Conservation (phyloP, 2,888 invertebrate species). For the Odontothrips loti region DNA sequence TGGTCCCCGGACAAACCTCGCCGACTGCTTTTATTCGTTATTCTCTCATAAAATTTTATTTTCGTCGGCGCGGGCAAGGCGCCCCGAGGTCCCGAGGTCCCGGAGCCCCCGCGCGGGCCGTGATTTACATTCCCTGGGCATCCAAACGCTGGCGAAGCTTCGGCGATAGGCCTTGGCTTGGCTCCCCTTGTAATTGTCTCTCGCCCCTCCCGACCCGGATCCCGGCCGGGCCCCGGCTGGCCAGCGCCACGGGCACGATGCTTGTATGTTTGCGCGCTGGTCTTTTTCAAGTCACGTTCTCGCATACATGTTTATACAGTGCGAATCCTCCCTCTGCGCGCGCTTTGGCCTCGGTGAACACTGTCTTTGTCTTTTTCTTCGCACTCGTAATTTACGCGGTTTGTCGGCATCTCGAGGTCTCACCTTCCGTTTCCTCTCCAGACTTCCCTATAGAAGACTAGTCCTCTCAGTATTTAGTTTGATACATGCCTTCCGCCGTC, state of each 20-base stretch:
- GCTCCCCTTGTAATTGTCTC: slow-evolving; percentile 18
- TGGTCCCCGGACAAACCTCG: not conserved
- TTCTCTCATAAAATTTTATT: slow-evolving; percentile 23
- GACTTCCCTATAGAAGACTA: too few relatives aligned
- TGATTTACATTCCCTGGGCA: slow-evolving; percentile 20
- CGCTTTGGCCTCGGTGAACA: not conserved
- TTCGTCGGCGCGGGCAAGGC: not conserved
- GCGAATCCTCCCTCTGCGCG: not conserved
- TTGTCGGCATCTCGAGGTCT: not conserved
- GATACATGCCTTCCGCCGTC: too few relatives aligned
- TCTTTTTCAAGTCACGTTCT: slow-evolving; percentile 4
- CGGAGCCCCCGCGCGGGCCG: not conserved
- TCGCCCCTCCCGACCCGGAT: not conserved
- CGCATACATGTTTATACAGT: slow-evolving; percentile 19
- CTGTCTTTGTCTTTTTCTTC: not conserved
- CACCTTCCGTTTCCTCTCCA: too few relatives aligned
- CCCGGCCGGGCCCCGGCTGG: too few relatives aligned
- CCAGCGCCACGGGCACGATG: not conserved
- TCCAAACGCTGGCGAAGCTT: not conserved
- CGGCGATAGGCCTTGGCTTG: slow-evolving; percentile 19
- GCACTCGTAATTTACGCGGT: not conserved
- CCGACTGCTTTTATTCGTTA: slow-evolving; percentile 8
- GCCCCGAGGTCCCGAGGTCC: not conserved
- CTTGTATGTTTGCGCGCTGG: not conserved
- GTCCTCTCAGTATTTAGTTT: too few relatives aligned